These are phyloP conservation scores for Selenia dentaria DNA, from an alignment of 2,888 invertebrate genomes.

Conservation along the genomic window DNA sequence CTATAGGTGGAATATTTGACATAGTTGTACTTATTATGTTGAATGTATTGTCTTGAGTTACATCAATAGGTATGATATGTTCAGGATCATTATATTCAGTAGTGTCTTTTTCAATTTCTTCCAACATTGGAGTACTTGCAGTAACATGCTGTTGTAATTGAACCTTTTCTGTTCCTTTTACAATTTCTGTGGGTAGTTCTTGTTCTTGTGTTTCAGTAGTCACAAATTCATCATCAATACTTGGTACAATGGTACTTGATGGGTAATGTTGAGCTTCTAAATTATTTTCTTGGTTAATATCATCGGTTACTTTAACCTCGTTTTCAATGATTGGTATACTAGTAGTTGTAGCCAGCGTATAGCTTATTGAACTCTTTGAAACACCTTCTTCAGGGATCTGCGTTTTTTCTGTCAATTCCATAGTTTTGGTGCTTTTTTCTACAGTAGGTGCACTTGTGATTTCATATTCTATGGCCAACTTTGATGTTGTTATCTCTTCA, in stretches of 20 bases:
- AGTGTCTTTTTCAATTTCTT: slow-evolving; percentile 39
- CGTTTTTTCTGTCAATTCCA: slow-evolving; percentile 10
- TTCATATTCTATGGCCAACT: neutral
- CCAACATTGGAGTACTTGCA: slow-evolving; percentile 35
- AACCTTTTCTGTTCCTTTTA: slow-evolving; percentile 13
- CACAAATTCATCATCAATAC: slow-evolving; percentile 27
- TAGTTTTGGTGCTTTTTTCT: neutral
- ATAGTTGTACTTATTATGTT: slow-evolving; percentile 9
- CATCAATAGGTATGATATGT: slow-evolving; percentile 10
- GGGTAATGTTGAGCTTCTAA: slow-evolving; percentile 14
- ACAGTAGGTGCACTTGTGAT: neutral
- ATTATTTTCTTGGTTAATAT: neutral
- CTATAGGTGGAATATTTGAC: slow-evolving; percentile 8
- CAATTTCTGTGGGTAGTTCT: slow-evolving; percentile 12
- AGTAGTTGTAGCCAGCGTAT: slow-evolving; percentile 6
- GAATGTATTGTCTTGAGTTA: slow-evolving; percentile 9
- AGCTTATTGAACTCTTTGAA: neutral
- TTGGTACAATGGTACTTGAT: slow-evolving; percentile 20
- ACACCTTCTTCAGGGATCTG: slow-evolving; percentile 17
- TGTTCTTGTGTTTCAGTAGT: slow-evolving; percentile 27
- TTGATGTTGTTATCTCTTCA: slow-evolving; percentile 2
- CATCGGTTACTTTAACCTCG: slow-evolving; percentile 17
- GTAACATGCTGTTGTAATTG: slow-evolving; percentile 21
- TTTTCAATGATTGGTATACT: slow-evolving; percentile 17
- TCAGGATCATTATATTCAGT: slow-evolving; percentile 22